Base-by-base conservation (phyloP, 2,888 invertebrate genomes). In the Panopea generosa region DNA sequence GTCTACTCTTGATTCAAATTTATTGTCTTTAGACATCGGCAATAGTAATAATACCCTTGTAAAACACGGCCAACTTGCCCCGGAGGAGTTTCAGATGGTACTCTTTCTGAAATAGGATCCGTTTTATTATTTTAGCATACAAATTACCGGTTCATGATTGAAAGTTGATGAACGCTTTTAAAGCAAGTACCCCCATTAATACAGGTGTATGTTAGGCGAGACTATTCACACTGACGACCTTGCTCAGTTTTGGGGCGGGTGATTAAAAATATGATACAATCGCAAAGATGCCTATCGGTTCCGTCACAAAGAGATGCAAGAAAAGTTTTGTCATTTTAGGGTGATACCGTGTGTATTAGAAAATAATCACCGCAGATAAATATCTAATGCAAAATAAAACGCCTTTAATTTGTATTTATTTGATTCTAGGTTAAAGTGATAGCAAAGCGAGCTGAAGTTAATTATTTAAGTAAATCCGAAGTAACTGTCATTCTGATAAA, bases 31-130 rank as follows among this genome's bases (percentile, higher is more conserved):
- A 3, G 49, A 45, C 49, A 49, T 60, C 38, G 47, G 20, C 29
- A 20, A 20, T 24, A 18, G 60, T 47, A 60, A 60, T 60, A 60
- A 60, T 60, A 60, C 49, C 49, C 60, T 60, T 60, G 60, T 60
- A 45, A 24, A 49, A 14, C 47, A 22, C 47, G 7, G n/a, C 26
- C 29, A 60, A 60, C 49, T 27, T 27, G 47, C 18, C 60, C 49
- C 16, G 7, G n/a, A 22, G 60, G 60, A 29, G 27, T 29, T 60
- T 47, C 47, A 49, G 47, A 45, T 29, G 33, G 33, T 33, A 4
- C 33, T 33, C 33, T 7, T 7, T 7, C 33, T 60, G 60, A 60
- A 60, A 60, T 47, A 9, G 45, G 60, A 60, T 49, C 60, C 45
- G 18, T 60, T 60, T 60, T 60, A 60, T 60, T 60, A 29, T 60